phyloP scores from a whole-genome alignment of 53 echinoderm and acorn worm genomes.

The Antedon mediterranea region DNA sequence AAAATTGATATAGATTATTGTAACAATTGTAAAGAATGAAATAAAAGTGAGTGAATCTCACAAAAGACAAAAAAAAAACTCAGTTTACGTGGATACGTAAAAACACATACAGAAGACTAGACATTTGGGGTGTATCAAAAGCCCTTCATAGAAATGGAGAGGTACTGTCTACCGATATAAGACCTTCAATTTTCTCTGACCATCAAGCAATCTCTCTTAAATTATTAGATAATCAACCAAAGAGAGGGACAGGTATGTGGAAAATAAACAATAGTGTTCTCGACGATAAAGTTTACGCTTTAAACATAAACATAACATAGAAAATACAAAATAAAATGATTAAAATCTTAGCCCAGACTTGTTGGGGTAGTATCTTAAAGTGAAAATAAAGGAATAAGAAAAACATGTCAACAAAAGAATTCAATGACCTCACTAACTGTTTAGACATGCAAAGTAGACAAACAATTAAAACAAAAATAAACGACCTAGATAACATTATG shows the following conservation, averaged over 20 bases:
- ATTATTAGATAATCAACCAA: not conserved
- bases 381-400: not conserved
- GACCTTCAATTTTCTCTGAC: not conserved
- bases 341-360: not conserved
- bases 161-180: not conserved
- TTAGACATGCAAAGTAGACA: too few relatives aligned
- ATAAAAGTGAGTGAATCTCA: too few relatives aligned
- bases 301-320: not conserved
- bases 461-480: too few relatives aligned
- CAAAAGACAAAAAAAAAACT: too few relatives aligned
- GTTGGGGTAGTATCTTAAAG: not conserved
- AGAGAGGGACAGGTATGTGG: not conserved
- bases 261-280: not conserved
- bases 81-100: not conserved
- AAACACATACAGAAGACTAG: not conserved
- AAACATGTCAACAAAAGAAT: not conserved
- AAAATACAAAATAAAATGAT: not conserved
- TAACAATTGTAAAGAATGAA: too few relatives aligned
- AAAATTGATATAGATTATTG: too few relatives aligned
- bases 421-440: too few relatives aligned
- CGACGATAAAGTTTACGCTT: not conserved
- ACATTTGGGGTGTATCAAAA: not conserved
- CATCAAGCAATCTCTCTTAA: not conserved
- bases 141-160: not conserved
- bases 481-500: too few relatives aligned